Evolutionary conservation across 1,140 invertebrate genomes (phyloP).

Genomic region (Heliconius melpomene): DNA sequence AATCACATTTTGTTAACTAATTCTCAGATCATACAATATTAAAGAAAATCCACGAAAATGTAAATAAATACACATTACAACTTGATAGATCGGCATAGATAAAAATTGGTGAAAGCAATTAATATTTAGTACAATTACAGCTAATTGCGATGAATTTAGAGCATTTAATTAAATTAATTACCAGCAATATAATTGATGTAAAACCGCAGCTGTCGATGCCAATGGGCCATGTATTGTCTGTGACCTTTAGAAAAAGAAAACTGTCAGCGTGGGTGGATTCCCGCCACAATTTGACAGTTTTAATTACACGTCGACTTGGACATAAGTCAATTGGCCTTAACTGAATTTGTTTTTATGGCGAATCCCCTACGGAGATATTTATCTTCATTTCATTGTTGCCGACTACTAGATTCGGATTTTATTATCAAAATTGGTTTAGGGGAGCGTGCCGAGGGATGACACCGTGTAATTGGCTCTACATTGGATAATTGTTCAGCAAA

Average conservation of each 20-base stretch:
- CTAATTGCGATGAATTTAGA: constrained; percentile 12
- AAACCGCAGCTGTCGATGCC: constrained; percentile 43
- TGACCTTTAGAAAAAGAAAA: constrained; percentile 35
- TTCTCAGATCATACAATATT: not conserved
- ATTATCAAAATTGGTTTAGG: constrained; percentile 72
- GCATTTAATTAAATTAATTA: constrained; percentile 27
- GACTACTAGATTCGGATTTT: constrained; percentile 73
- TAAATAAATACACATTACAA: not conserved
- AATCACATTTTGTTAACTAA: no score
- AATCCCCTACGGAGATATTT: constrained; percentile 72
- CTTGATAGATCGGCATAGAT: not conserved
- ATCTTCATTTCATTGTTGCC: constrained; percentile 71
- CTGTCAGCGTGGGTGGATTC: constrained; percentile 56
- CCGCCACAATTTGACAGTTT: constrained; percentile 69
- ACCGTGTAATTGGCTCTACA: constrained; percentile 69
- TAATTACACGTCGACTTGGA: constrained; percentile 49
- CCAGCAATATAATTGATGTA: constrained; percentile 4
- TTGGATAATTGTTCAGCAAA: constrained; percentile 73
- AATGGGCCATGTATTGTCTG: constrained; percentile 54
- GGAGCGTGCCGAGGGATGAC: constrained; percentile 64
- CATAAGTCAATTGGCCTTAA: constrained; percentile 71
- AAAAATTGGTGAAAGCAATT: not conserved
- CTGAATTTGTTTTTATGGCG: constrained; percentile 75
- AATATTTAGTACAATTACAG: constrained; percentile 14
- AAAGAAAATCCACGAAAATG: not conserved